Conservation (phyloP, 2,113 vertebrate species). For the Microtus oregoni region DNA sequence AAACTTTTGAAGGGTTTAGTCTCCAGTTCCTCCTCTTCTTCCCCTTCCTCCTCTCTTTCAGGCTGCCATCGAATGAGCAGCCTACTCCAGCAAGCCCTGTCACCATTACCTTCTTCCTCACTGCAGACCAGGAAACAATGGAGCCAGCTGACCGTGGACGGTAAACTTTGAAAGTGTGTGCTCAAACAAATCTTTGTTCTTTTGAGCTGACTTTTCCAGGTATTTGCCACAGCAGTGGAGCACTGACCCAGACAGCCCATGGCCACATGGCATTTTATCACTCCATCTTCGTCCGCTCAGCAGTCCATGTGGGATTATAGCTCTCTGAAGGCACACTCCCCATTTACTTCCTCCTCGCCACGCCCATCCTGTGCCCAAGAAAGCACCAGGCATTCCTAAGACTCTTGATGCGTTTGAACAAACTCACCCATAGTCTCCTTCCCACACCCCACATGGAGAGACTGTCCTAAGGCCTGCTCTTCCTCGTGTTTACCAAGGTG, state of each 20-base stretch:
- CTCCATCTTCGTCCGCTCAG: background rate
- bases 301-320: background rate
- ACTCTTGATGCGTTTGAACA: background rate
- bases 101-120: background rate
- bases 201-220: background rate
- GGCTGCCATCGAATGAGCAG: background rate
- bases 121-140: background rate
- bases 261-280: background rate
- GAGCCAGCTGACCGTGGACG: no score
- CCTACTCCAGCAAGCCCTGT: background rate
- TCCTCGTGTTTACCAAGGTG: background rate
- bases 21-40: no score
- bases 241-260: background rate
- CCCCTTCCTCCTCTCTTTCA: background rate
- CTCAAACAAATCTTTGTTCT: background rate
- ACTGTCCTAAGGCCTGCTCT: background rate
- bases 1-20: background rate
- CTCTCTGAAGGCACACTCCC: rapidly evolving
- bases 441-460: background rate
- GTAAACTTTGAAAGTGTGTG: no score
- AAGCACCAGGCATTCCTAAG: no score
- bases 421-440: background rate
- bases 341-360: background rate
- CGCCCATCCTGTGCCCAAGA: background rate
- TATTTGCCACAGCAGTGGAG: no score